Conservation (phyloP, 2,888 invertebrate species). For the Cheilosia urbana region DNA sequence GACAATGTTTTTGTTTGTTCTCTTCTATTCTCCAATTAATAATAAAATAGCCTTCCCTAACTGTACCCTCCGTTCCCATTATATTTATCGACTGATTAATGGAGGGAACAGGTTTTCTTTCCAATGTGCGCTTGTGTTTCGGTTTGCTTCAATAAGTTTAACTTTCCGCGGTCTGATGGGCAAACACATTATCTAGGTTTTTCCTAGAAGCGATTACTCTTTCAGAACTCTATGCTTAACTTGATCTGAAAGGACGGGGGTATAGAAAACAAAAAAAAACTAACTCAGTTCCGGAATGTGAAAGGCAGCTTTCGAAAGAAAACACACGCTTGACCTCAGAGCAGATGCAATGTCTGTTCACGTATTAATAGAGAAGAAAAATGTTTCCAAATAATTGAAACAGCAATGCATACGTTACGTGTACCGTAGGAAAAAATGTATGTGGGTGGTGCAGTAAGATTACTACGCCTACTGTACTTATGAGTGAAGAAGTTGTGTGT, state of each 20-base stretch:
- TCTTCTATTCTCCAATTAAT: conserved; percentile 34
- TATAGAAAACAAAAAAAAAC: no score
- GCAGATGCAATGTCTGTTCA: no score
- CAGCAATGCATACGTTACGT: no score
- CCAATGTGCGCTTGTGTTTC: conserved; percentile 4
- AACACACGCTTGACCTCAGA: neutral
- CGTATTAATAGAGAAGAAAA: no score
- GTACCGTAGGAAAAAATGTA: no score
- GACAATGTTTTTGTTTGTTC: conserved; percentile 15
- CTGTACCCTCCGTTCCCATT: conserved; percentile 7
- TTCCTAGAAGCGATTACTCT: neutral
- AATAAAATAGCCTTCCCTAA: conserved; percentile 18
- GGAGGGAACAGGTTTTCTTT: neutral
- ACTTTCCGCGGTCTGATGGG: conserved; percentile 37
- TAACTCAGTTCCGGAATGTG: conserved; percentile 2
- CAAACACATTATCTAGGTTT: conserved; percentile 1
- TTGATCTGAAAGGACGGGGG: neutral
- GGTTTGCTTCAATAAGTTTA: conserved; percentile 42
- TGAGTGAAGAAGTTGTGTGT: no score
- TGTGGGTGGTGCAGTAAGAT: no score
- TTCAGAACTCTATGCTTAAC: neutral
- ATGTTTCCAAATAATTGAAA: no score
- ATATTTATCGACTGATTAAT: conserved; percentile 3
- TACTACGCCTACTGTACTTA: no score
- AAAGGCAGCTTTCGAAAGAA: neutral